phyloP scores from a whole-genome alignment of 2,797 vertebrate species.

The Pseudotriccus pelzelni region DNA sequence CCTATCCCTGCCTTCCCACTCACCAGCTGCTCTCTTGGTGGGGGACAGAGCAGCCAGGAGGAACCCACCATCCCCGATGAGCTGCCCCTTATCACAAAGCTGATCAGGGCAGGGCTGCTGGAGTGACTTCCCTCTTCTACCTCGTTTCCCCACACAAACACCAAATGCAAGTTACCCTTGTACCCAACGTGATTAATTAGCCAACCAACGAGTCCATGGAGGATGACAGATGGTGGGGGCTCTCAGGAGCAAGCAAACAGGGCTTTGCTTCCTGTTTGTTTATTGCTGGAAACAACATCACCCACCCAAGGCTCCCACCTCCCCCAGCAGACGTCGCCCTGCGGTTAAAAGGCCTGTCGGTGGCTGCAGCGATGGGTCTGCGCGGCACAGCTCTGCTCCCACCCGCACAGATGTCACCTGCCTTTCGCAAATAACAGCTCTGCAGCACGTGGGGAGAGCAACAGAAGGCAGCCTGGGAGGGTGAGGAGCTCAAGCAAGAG shows the following conservation, averaged over 20 bases:
- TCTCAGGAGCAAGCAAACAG: not conserved
- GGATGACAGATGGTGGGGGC: slow-evolving; percentile 9
- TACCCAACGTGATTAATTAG: slow-evolving; percentile 9
- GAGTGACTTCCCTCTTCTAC: not conserved
- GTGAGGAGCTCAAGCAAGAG: not conserved
- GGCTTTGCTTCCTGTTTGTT: slow-evolving; percentile 20
- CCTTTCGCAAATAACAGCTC: not conserved
- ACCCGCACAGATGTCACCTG: not conserved
- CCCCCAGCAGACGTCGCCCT: not conserved
- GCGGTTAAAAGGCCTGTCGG: not conserved
- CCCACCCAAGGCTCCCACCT: not conserved
- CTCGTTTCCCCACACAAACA: not conserved
- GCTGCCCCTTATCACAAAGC: not conserved
- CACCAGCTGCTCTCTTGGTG: not conserved
- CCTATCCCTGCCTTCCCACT: not conserved
- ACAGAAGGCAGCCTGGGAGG: not conserved
- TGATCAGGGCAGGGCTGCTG: not conserved
- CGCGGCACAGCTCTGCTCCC: not conserved
- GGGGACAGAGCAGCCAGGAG: not conserved
- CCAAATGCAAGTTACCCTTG: not conserved
- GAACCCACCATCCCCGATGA: not conserved
- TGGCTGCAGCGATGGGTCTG: not conserved
- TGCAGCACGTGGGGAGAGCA: not conserved
- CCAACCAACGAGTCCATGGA: not conserved
- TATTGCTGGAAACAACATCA: not conserved